These are phyloP conservation scores for Paguma larvata DNA, from an alignment of 2,797 vertebrate species.

Conservation along the genomic window DNA sequence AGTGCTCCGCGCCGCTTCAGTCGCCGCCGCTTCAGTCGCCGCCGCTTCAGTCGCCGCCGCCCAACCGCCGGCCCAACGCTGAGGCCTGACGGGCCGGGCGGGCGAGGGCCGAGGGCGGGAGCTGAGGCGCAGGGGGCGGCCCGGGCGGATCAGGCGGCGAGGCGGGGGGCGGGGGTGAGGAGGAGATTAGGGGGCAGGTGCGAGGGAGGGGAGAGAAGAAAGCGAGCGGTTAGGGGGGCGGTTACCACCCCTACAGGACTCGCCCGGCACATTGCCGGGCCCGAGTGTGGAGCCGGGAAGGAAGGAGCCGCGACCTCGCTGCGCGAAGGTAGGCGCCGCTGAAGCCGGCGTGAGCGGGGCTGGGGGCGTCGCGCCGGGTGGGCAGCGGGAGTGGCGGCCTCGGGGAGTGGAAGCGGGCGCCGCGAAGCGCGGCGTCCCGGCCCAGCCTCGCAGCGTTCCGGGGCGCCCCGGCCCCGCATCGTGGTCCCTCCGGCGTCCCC, in stretches of 20 bases:
- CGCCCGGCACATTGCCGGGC: slow-evolving; percentile 68
- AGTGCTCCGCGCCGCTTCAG: slow-evolving; percentile 92
- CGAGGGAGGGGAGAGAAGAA: slow-evolving; percentile 81
- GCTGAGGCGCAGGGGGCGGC: slow-evolving; percentile 58
- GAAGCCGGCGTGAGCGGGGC: background rate
- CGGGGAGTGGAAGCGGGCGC: background rate
- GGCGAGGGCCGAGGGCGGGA: slow-evolving; percentile 70
- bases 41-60: slow-evolving; percentile 66
- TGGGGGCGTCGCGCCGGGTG: background rate
- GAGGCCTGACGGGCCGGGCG: slow-evolving; percentile 76
- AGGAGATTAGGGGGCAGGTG: slow-evolving; percentile 82
- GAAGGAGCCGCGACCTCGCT: background rate
- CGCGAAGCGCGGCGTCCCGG: slow-evolving; percentile 51
- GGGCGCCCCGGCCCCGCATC: slow-evolving; percentile 10
- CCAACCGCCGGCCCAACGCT: slow-evolving; percentile 69
- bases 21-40: background rate
- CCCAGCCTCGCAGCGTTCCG: slow-evolving; percentile 57
- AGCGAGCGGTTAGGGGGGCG: slow-evolving; percentile 77
- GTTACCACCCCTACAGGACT: slow-evolving; percentile 64
- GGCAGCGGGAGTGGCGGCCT: slow-evolving; percentile 65
- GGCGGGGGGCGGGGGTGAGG: slow-evolving; percentile 35
- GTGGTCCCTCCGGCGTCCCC: slow-evolving; percentile 42
- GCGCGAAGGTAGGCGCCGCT: slow-evolving; percentile 65
- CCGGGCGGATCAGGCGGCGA: slow-evolving; percentile 4
- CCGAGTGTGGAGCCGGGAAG: slow-evolving; percentile 43